These are phyloP conservation scores for Laspeyria flexula DNA, from an alignment of 2,888 invertebrate species.

Conservation along the genomic window DNA sequence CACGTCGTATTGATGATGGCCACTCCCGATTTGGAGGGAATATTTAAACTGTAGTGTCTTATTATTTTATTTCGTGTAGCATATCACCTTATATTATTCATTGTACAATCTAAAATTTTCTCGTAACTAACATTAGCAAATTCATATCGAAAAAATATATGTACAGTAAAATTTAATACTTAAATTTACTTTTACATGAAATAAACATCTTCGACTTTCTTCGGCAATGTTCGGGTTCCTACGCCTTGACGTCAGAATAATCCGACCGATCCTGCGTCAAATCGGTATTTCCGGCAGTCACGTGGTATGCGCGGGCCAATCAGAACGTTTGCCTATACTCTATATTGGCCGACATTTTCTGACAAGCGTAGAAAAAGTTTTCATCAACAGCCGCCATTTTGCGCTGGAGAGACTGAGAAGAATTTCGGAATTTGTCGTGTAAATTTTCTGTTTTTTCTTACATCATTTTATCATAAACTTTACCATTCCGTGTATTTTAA, in stretches of 20 bases:
- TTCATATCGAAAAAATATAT: neutral
- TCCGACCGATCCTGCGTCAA: conserved; percentile 79
- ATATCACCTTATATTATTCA: neutral
- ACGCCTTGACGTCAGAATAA: conserved; percentile 81
- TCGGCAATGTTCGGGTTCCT: conserved; percentile 68
- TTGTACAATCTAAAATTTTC: neutral
- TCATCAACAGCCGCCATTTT: conserved; percentile 98
- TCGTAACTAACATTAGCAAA: neutral
- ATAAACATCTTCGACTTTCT: conserved; percentile 57
- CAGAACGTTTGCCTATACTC: conserved; percentile 61
- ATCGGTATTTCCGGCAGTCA: conserved; percentile 81
- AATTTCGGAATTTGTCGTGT: conserved; percentile 91
- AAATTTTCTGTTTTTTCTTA: conserved; percentile 88
- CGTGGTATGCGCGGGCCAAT: conserved; percentile 80
- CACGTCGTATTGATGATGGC: conserved; percentile 82
- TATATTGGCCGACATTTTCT: conserved; percentile 88
- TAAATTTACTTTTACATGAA: conserved; percentile 51
- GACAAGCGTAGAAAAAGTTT: conserved; percentile 98
- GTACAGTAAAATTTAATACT: conserved; percentile 1
- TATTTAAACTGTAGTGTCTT: conserved; percentile 53
- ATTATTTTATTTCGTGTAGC: conserved; percentile 20
- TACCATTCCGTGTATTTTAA: conserved; percentile 87
- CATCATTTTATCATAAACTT: conserved; percentile 85
- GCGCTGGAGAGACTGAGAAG: conserved; percentile 92
- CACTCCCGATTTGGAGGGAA: conserved; percentile 81